Conservation (phyloP, 2,888 invertebrate species). For the Callyntrura sp. region DNA sequence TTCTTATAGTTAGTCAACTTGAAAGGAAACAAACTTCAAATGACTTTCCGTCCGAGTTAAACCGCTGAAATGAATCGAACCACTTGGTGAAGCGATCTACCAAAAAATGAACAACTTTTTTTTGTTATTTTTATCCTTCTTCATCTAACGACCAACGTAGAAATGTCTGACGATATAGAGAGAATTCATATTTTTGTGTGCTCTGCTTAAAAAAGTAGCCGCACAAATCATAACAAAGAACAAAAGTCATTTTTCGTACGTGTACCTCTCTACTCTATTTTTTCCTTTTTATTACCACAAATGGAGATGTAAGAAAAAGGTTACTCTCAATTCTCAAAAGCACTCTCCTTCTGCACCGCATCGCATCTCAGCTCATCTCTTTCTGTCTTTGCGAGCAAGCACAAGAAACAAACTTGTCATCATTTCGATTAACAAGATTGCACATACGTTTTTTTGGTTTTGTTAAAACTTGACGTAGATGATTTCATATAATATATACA, state of each 20-base stretch:
- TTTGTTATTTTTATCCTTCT: neutral
- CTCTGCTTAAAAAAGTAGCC: no score
- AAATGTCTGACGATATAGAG: neutral
- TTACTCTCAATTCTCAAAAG: conserved; percentile 9
- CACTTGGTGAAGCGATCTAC: neutral
- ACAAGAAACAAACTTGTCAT: conserved; percentile 47
- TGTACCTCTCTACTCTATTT: neutral
- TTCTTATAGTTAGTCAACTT: neutral
- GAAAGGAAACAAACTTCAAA: neutral
- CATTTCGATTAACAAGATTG: conserved; percentile 55
- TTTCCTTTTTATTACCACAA: conserved; percentile 10
- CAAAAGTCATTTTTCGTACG: conserved; percentile 16
- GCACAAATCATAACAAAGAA: neutral
- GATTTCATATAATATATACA: no score
- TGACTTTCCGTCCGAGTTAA: neutral
- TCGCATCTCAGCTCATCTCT: neutral
- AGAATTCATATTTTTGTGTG: neutral
- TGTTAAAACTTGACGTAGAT: conserved; percentile 21
- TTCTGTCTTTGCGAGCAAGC: neutral
- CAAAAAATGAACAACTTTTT: neutral
- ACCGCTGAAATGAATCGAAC: neutral
- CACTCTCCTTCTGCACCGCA: neutral
- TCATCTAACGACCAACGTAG: neutral
- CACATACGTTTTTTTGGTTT: conserved; percentile 3
- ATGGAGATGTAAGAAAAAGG: conserved; percentile 12